Percentiles rank a stretch among this genome's conserved stretches.
These are phyloP conservation scores for Dipodomys ordii DNA, from an alignment of 2,113 vertebrate species.

Conservation along the genomic window DNA sequence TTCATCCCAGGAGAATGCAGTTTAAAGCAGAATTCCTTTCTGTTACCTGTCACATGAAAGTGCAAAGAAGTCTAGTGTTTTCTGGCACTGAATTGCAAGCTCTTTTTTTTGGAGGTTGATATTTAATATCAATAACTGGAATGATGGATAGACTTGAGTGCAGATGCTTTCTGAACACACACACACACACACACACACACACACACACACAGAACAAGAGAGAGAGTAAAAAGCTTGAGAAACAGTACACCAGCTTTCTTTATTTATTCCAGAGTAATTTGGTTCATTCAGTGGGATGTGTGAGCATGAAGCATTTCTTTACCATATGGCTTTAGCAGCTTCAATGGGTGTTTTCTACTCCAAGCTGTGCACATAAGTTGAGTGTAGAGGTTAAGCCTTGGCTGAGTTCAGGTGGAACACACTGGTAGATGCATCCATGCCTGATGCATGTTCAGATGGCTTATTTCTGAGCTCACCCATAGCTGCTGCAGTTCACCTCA, in stretches of 20 bases:
- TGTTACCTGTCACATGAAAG: neutral
- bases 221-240: neutral
- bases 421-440: neutral
- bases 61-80: neutral
- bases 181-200: neutral
- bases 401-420: neutral
- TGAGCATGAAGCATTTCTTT: slow-evolving; percentile 3
- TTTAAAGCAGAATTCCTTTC: neutral
- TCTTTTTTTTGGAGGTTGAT: neutral
- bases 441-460: accelerated
- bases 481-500: neutral
- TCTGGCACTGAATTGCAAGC: neutral
- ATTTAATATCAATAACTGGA: neutral
- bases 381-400: neutral
- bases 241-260: neutral
- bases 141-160: neutral
- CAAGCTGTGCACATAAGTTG: neutral
- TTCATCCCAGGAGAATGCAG: neutral
- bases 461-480: neutral
- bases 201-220: neutral
- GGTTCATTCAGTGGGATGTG: neutral
- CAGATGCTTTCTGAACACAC: slow-evolving; percentile 59
- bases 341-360: neutral
- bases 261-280: slow-evolving; percentile 7
- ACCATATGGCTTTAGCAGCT: neutral